These are phyloP conservation scores for Rhincodon typus DNA, from an alignment of 2,797 vertebrate genomes.

Conservation along the genomic window DNA sequence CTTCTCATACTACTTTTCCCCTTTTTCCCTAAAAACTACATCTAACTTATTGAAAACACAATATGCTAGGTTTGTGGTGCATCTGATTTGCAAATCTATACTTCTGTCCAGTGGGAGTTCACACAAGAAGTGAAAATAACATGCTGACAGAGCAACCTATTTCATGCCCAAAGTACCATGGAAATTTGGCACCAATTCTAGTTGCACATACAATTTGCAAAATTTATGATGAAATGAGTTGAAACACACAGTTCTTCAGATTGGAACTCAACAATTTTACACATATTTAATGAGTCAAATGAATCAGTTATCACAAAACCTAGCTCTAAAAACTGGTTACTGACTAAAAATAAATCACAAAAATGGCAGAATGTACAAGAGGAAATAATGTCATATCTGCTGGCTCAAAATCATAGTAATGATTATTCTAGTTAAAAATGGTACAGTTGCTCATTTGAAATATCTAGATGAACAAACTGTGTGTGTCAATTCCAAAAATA, in stretches of 20 bases:
- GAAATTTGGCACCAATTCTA: not conserved
- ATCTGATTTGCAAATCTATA: not conserved
- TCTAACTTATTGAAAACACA: too few species aligned
- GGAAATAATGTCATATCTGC: not conserved
- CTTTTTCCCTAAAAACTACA: too few species aligned
- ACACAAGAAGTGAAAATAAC: not conserved
- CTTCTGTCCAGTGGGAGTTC: not conserved
- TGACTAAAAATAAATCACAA: not conserved
- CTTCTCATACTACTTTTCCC: too few species aligned
- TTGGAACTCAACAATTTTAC: not conserved
- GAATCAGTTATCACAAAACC: not conserved
- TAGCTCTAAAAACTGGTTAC: not conserved
- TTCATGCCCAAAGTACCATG: not conserved
- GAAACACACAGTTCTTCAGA: not conserved
- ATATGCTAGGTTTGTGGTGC: not conserved
- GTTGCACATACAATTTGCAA: not conserved
- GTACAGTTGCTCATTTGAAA: not conserved
- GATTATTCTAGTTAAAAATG: not conserved
- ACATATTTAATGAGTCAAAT: not conserved
- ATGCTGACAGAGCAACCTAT: not conserved
- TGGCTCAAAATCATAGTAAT: not conserved
- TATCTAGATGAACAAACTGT: slow-evolving; percentile 17
- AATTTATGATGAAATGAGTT: not conserved
- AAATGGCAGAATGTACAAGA: not conserved
- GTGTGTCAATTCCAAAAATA: not conserved